Evolutionary conservation across 2,888 invertebrate species (phyloP).

Genomic region (Cerceris rybyensis): DNA sequence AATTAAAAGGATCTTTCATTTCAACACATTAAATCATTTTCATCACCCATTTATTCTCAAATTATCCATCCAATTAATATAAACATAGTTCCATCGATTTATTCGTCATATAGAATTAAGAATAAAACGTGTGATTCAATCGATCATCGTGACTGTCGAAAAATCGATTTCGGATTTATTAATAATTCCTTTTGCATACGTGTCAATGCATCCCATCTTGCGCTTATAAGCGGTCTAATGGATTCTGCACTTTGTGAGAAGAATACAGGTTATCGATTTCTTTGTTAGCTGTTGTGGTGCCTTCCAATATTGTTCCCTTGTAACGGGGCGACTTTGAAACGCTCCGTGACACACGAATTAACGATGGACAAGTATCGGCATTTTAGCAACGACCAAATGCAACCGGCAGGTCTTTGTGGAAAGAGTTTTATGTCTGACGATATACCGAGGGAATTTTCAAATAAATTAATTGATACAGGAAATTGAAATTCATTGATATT

Average conservation of each 20-base stretch:
- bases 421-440: not conserved
- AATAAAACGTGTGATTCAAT: not conserved
- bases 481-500: no score
- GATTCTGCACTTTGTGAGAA: constrained; percentile 44
- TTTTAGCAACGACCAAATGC: constrained; percentile 14
- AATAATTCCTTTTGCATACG: constrained; percentile 17
- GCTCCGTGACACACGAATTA: constrained; percentile 50
- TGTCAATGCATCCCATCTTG: constrained; percentile 26
- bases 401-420: not conserved
- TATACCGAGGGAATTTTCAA: no score
- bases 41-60: no score
- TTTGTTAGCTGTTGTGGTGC: constrained; percentile 36
- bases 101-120: not conserved
- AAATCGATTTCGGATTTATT: constrained; percentile 32
- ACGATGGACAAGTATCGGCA: constrained; percentile 22
- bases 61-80: no score
- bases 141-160: not conserved
- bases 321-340: constrained; percentile 46
- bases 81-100: no score
- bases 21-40: no score
- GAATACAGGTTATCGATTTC: constrained; percentile 54
- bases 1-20: no score
- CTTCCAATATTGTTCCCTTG: constrained; percentile 51
- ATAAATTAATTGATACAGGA: no score
- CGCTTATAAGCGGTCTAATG: constrained; percentile 42